Percentiles rank a stretch among this genome's conserved stretches.
Evolutionary conservation across 2,113 vertebrate species (phyloP).

Genomic region (Clinocottus analis): DNA sequence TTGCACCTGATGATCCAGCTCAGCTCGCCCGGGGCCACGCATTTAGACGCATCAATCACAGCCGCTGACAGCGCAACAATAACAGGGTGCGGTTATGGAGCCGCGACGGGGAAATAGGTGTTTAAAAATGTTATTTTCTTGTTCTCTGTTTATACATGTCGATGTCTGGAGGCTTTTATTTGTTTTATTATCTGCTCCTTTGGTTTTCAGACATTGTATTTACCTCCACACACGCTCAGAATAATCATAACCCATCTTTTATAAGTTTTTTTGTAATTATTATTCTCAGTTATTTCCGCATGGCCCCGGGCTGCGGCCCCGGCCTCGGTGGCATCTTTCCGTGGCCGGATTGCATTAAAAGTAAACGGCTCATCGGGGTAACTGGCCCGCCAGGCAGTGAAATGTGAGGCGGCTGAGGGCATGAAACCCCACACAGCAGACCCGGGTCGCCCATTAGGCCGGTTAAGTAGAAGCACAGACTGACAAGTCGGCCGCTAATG

Average conservation of each 20-base stretch:
- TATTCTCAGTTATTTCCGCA: conserved; percentile 5
- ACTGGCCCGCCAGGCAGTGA: conserved; percentile 71
- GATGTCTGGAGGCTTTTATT: background rate
- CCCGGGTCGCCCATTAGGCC: conserved; percentile 78
- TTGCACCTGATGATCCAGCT: conserved; percentile 84
- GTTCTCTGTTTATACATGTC: too few relatives aligned
- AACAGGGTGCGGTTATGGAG: conserved; percentile 55
- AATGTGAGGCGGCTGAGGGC: conserved; percentile 61
- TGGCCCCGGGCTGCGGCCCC: conserved; percentile 25
- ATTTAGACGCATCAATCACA: conserved; percentile 84
- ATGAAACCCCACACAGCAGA: conserved; percentile 64
- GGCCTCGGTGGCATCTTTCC: conserved; percentile 67
- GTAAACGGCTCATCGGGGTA: conserved; percentile 75
- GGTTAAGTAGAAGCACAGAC: conserved; percentile 80
- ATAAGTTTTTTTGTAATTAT: background rate
- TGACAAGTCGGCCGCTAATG: conserved; percentile 81
- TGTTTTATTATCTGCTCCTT: background rate
- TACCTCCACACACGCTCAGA: background rate
- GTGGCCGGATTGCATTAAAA: conserved; percentile 70
- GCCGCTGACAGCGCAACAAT: conserved; percentile 76
- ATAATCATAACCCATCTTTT: background rate
- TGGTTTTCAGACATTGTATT: background rate
- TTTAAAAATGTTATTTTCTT: background rate
- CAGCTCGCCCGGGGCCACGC: conserved; percentile 77
- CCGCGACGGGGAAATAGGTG: background rate